These are phyloP conservation scores for Bugulina stolonifera DNA, from an alignment of 2,888 invertebrate species.

Conservation along the genomic window DNA sequence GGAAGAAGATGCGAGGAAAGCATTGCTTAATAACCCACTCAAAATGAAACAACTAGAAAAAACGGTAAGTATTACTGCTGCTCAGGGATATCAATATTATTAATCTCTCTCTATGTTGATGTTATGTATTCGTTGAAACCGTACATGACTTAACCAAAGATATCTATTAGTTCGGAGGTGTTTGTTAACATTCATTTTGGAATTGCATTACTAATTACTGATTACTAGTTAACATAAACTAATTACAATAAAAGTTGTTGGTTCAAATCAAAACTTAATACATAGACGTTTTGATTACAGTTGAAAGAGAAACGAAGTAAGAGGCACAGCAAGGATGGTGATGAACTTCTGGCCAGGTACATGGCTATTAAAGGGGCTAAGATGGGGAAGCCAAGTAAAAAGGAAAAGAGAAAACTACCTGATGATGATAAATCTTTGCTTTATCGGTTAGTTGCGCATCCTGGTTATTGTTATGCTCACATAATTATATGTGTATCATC, in stretches of 20 bases:
- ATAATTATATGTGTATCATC: not conserved
- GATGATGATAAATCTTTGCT: not conserved
- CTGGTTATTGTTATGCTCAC: not conserved
- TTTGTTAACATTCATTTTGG: no score
- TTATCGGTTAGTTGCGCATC: not conserved
- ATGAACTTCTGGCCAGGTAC: slow-evolving; percentile 15
- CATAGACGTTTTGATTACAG: no score
- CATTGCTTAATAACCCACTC: slow-evolving; percentile 82
- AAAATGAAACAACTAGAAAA: slow-evolving; percentile 79
- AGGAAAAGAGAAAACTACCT: not conserved
- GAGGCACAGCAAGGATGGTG: slow-evolving; percentile 12
- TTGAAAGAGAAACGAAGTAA: not conserved
- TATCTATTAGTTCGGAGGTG: no score
- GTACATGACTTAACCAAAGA: no score
- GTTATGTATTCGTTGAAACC: no score
- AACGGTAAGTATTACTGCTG: slow-evolving; percentile 59
- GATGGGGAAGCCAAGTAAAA: not conserved
- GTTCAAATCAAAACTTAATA: no score
- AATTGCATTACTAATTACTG: no score
- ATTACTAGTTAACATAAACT: no score
- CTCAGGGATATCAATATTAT: no score
- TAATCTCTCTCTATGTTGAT: no score
- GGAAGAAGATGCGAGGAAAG: slow-evolving; percentile 78
- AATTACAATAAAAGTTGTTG: no score
- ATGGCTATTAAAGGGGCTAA: slow-evolving; percentile 26